Conservation (phyloP, 1,140 invertebrate species). For the Micrasema longulum region DNA sequence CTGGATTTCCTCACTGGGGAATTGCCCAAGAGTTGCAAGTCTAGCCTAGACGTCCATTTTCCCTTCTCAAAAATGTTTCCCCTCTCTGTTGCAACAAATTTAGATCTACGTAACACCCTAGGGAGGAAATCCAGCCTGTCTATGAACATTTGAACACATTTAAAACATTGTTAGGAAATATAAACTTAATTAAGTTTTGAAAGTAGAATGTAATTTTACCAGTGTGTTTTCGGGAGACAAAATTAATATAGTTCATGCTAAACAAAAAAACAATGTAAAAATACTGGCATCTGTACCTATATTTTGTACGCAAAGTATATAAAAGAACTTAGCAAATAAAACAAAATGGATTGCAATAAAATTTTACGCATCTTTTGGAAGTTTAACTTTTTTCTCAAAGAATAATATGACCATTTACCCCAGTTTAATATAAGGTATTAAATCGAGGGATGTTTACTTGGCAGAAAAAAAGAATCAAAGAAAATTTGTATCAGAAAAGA, state of each 20-base stretch:
- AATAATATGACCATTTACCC: slow-evolving; percentile 23
- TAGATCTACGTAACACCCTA: too few relatives aligned
- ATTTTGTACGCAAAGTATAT: slow-evolving; percentile 1
- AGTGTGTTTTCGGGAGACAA: background rate
- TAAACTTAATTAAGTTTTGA: too few relatives aligned
- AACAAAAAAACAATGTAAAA: slow-evolving; percentile 10
- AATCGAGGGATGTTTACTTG: slow-evolving; percentile 25
- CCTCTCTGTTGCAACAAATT: too few relatives aligned
- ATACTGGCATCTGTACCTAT: slow-evolving; percentile 16
- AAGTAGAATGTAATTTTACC: background rate
- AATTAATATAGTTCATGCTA: slow-evolving; percentile 6
- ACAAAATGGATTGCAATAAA: slow-evolving; percentile 34
- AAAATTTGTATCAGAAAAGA: slow-evolving; percentile 9
- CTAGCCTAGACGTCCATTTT: too few relatives aligned
- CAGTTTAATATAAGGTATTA: slow-evolving; percentile 10
- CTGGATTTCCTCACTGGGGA: too few relatives aligned
- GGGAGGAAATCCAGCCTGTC: too few relatives aligned
- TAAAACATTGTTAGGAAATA: too few relatives aligned
- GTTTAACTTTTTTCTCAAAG: slow-evolving; percentile 6
- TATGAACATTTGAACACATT: too few relatives aligned
- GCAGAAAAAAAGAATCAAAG: slow-evolving; percentile 5
- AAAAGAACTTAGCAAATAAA: slow-evolving; percentile 29
- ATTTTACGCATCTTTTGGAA: slow-evolving; percentile 29
- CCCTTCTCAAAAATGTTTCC: too few relatives aligned
- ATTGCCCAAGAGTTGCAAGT: too few relatives aligned